Conservation (phyloP, 2,797 vertebrate genomes). For the Steatocranus sp. region DNA sequence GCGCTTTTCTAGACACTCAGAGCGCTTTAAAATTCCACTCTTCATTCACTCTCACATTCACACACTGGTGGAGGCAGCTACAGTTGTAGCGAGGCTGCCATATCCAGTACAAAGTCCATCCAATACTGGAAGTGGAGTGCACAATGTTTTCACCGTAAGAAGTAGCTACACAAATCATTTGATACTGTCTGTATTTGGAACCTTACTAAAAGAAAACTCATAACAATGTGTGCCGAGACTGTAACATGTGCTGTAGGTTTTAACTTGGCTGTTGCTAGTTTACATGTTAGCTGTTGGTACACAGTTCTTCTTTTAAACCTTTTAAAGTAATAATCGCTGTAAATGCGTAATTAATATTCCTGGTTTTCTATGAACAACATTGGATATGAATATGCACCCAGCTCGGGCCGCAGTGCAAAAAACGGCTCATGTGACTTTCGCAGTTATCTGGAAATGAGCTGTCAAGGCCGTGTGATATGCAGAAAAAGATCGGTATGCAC, state of each 20-base stretch:
- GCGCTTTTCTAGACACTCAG: rapidly evolving
- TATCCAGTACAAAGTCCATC: not conserved
- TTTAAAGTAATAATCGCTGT: not conserved
- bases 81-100: not conserved
- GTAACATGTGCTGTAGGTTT: not conserved
- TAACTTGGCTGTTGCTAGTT: not conserved
- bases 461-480: not conserved
- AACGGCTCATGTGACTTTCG: rapidly evolving
- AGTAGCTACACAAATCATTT: not conserved
- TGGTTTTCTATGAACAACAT: not conserved
- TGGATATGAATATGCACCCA: not conserved
- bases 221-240: not conserved
- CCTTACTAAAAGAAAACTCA: not conserved
- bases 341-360: rapidly evolving
- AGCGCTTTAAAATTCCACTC: not conserved
- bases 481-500: not conserved
- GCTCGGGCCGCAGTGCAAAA: not conserved
- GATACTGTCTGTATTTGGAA: not conserved
- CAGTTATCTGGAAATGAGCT: not conserved
- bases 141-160: rapidly evolving
- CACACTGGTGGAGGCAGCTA: not conserved
- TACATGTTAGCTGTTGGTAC: not conserved
- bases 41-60: not conserved
- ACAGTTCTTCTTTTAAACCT: not conserved
- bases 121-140: not conserved